Evolutionary conservation across 1,140 invertebrate species (phyloP).

Genomic region (Drosophila nebulosa): DNA sequence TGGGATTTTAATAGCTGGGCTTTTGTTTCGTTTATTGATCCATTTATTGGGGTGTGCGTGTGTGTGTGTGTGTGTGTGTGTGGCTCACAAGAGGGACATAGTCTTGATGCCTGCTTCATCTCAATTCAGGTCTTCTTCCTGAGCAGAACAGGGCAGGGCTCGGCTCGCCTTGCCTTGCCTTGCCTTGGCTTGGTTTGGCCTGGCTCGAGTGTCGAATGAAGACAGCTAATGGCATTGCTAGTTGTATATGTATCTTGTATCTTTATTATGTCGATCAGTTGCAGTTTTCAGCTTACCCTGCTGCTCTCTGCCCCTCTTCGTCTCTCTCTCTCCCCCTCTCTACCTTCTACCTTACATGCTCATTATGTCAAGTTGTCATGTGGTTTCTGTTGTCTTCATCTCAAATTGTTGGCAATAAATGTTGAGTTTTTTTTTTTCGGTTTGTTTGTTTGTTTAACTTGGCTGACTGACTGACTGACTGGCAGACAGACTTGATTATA

Average conservation of each 20-base stretch:
- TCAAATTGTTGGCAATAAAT: constrained; percentile 47
- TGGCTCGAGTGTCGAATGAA: constrained; percentile 25
- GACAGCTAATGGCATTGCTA: constrained; percentile 64
- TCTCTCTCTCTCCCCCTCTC: background rate
- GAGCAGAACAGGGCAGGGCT: constrained; percentile 17
- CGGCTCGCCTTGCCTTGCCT: no score
- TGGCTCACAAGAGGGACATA: constrained; percentile 4
- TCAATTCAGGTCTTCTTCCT: constrained; percentile 32
- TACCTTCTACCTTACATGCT: background rate
- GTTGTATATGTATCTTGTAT: constrained; percentile 41
- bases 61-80: background rate
- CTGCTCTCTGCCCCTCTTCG: background rate
- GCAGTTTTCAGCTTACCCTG: constrained; percentile 2
- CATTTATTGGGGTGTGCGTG: background rate
- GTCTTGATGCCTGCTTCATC: constrained; percentile 3
- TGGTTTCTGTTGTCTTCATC: constrained; percentile 7
- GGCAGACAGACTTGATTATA: constrained; percentile 63
- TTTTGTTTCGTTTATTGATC: constrained; percentile 2
- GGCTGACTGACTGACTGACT: constrained; percentile 72
- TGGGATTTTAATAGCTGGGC: background rate
- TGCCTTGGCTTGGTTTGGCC: constrained; percentile 7
- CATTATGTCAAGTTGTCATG: constrained; percentile 15
- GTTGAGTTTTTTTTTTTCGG: constrained; percentile 49
- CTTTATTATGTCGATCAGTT: constrained; percentile 52
- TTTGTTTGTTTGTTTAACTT: constrained; percentile 7